phyloP scores from a whole-genome alignment of 2,888 invertebrate genomes.

The Taphrorychus bicolor region DNA sequence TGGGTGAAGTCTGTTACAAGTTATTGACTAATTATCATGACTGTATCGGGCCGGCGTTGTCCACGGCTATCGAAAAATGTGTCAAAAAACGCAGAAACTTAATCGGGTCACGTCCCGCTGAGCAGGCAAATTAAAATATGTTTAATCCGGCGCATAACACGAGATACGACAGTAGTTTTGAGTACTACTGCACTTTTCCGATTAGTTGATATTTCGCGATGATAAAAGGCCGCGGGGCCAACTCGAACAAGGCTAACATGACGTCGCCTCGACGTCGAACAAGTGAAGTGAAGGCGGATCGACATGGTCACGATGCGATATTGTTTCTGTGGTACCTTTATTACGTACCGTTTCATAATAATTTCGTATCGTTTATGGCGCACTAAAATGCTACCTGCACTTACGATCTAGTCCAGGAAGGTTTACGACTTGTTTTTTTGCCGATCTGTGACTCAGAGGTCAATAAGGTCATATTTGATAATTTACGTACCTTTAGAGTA shows the following conservation, averaged over 20 bases:
- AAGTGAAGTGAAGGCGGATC: conserved; percentile 39
- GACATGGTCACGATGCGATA: conserved; percentile 34
- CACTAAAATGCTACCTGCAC: neutral
- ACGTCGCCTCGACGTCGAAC: conserved; percentile 32
- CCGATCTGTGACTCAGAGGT: neutral
- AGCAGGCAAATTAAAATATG: neutral
- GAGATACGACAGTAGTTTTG: conserved; percentile 27
- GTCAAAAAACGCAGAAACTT: conserved; percentile 5
- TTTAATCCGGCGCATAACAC: neutral
- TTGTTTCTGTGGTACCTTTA: conserved; percentile 27
- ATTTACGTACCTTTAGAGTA: no score
- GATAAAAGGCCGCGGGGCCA: conserved; percentile 25
- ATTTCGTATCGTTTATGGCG: conserved; percentile 15
- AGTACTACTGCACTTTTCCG: conserved; percentile 23
- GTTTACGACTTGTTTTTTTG: neutral
- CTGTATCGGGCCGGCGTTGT: conserved; percentile 9
- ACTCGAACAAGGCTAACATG: conserved; percentile 35
- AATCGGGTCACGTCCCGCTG: conserved; percentile 23
- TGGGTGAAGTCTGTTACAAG: conserved; percentile 38
- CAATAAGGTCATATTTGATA: no score
- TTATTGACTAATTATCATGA: conserved; percentile 37
- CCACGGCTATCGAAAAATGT: neutral
- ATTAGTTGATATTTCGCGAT: conserved; percentile 20
- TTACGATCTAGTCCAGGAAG: neutral
- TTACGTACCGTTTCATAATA: conserved; percentile 26